Base-by-base conservation (phyloP, 2,113 vertebrate species). In the Brachirus orientalis region DNA sequence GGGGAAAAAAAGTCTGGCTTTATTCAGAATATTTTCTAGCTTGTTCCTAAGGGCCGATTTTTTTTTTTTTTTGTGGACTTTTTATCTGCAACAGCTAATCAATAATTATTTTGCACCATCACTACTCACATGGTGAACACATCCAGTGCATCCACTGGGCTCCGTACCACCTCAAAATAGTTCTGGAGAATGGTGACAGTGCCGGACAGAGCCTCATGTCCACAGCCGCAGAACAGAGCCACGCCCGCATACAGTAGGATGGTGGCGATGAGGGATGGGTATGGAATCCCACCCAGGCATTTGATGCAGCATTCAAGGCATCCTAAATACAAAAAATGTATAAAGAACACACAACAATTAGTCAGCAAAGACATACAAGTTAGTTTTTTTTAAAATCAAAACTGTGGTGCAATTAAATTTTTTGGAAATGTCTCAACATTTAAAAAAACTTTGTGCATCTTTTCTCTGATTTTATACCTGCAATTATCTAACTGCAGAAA, bases 251-350 rank as follows among this genome's bases (percentile, higher is more conserved):
- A 99, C 18, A 99, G 94, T 88, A 99, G 89, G 90, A 99, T 98
- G 80, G 98, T 99, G 60, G 98, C 98, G 12, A 99, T 94, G 67
- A 99, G 89, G 17, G 98, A 99, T 0, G 98, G 97, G 0, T 99
- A 99, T 0, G 98, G 98, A 84, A 99, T 98, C 37, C 98, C 97
- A n/a, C 97, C 95, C 89, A 99, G 90, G 86, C 98, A 99, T 92
- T 98, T 99, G 88, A 99, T 95, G 82, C 98, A 99, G 86, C 98
- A 99, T 76, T 99, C 97, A 0, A 98, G 96, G 86, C 98, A 98
- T 85, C 98, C 98, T 99, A 64, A 72, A 22, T 10, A 19, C 46
- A 47, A 2, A 38, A 10, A 17, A 8, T 79, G n/a, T 51, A 51
- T 67, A 2, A 59, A 43, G 8, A 35, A 16, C 46, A 18, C 14